Base-by-base conservation (phyloP, 92 coral and sea anemone genomes). In the Porites evermanni region DNA sequence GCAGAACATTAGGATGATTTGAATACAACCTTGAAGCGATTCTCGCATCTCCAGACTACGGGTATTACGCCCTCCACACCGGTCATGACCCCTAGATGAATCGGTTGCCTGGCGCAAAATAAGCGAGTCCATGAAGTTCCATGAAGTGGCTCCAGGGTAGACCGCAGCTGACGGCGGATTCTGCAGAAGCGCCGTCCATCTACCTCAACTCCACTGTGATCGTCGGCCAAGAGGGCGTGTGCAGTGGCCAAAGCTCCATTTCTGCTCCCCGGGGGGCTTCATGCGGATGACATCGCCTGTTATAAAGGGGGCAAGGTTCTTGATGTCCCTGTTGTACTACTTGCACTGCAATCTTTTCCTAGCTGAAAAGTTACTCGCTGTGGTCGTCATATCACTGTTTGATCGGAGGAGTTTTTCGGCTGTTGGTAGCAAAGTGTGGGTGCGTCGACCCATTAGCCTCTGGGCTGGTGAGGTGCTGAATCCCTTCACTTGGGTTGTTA, bases 391-490 rank as follows among this genome's bases (percentile, higher is more conserved):
- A 24, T 24, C 26, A 24, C 26, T 24, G 26, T 24, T 24, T 24
- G 26, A 1, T 1, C 26, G 26, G 26, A 24, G 26, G 1, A 24
- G 26, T 24, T 24, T 24, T 24, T 24, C 26, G 26, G 26, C 66
- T 81, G 86, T 81, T 79, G 76, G 86, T 26, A 81, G 77, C 86
- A 81, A 81, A 69, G 86, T 81, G 68, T 65, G 86, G 38, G 78
- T 81, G 86, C 77, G 81, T 65, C 81, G 81, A 26, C 81, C 88
- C 81, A 84, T 84, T 51, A 84, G 75, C 74, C 88, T 74, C 72
- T 84, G 81, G 38, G 74, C 88, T 74, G 81, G 88, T 74, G 88
- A 74, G 88, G 88, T 84, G 75, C 88, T 74, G 81, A 84, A 84
- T 67, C 75, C 88, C 81, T 73, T 24, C 88, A 84, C 81, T 61